Evolutionary conservation across 2,797 vertebrate species (phyloP).

Genomic region (Aldrovandia affinis): DNA sequence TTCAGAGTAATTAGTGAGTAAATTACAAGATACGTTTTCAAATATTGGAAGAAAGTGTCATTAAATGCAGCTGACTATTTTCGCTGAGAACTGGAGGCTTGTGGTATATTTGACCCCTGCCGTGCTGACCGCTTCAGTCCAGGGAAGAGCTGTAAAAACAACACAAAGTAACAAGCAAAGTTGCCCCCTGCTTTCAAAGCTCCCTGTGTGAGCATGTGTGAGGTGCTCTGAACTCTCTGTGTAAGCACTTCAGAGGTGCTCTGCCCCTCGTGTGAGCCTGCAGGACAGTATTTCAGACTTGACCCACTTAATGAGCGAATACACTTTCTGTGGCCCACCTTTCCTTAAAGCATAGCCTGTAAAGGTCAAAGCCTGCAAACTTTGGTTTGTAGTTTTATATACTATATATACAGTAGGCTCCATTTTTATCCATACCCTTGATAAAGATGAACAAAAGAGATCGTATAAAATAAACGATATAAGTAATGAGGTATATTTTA

Average conservation of each 20-base stretch:
- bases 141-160: not conserved
- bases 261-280: not conserved
- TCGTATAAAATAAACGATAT: no score
- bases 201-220: not conserved
- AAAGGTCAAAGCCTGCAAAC: no score
- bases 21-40: not conserved
- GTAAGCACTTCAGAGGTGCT: not conserved
- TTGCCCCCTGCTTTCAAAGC: not conserved
- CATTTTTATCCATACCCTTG: no score
- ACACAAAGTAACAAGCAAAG: not conserved
- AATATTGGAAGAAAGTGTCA: not conserved
- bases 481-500: no score
- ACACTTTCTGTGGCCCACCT: no score
- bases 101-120: not conserved
- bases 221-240: not conserved
- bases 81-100: not conserved
- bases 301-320: no score
- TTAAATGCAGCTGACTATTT: not conserved
- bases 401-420: no score
- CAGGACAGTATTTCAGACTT: no score
- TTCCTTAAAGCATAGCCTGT: no score
- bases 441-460: no score
- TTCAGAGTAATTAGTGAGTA: not conserved
- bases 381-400: no score
- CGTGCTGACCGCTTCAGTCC: not conserved